A percentile compares a stretch with the other conserved stretches of the same genome.
These are phyloP conservation scores for Caenorhabditis sinica DNA, from an alignment of 2,888 invertebrate species.

Conservation along the genomic window DNA sequence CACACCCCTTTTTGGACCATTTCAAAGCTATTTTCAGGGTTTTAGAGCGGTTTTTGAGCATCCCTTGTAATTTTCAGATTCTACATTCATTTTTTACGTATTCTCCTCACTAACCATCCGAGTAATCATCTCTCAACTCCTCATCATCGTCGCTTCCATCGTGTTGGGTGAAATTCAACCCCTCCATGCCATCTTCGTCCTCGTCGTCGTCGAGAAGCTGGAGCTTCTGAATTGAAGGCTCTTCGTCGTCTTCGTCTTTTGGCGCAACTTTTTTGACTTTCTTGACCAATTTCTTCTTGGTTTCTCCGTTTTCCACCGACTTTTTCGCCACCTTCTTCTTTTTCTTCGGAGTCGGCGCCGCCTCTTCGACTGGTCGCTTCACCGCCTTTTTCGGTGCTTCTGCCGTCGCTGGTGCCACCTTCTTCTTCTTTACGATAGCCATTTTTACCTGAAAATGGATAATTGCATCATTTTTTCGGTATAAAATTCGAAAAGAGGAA, in stretches of 20 bases:
- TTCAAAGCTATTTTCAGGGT: too few species aligned
- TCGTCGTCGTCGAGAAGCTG: conserved; percentile 58
- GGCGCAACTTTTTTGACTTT: conserved; percentile 44
- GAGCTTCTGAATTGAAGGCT: conserved; percentile 28
- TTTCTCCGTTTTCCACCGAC: neutral
- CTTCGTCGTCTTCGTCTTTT: conserved; percentile 19
- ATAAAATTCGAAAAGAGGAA: neutral
- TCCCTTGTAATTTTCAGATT: conserved; percentile 8
- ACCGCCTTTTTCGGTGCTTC: conserved; percentile 39
- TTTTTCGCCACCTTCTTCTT: conserved; percentile 31
- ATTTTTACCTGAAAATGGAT: conserved; percentile 34
- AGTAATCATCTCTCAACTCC: conserved; percentile 65
- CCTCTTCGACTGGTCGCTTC: conserved; percentile 17
- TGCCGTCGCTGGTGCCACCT: conserved; percentile 10
- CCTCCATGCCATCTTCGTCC: conserved; percentile 43
- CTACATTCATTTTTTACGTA: neutral
- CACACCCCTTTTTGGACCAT: too few species aligned
- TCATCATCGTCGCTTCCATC: conserved; percentile 48
- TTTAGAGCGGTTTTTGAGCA: too few species aligned
- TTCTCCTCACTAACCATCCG: conserved; percentile 37
- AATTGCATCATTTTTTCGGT: neutral
- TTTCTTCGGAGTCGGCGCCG: conserved; percentile 7
- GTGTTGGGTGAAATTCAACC: conserved; percentile 43
- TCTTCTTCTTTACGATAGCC: conserved; percentile 64
- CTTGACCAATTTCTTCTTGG: conserved; percentile 53